Base-by-base conservation (phyloP, 2,888 invertebrate genomes). In the Philereme transversata region DNA sequence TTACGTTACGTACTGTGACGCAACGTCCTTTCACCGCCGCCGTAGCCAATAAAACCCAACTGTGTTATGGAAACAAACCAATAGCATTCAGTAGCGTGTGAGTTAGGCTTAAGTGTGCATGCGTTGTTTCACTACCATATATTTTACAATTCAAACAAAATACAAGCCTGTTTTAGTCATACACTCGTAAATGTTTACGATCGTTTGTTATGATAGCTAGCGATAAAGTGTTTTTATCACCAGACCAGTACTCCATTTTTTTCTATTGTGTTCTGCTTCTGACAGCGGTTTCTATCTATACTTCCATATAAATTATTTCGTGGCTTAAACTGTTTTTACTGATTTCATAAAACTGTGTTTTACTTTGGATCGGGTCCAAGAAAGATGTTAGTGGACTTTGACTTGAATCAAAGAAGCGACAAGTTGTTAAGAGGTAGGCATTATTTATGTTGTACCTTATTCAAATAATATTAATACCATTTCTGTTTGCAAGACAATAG, bases 21-120 rank as follows among this genome's bases (percentile, higher is more conserved):
- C 45, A 58, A 55, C 36, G 7, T 55, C 62, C 62, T 62, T 58
- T 62, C 62, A 62, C 62, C 51, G 57, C 57, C 57, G 57, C 50
- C 53, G 34, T 45, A 52, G 48, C n/a, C 48, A 34, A 50, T 22
- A 54, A 55, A 48, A 46, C 38, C 57, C 41, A 56, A 53, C 40
- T 55, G 49, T 55, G 51, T 48, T 33, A 35, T 33, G 54, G 38
- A 62, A 50, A 41, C 41, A 38, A 51, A 47, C 48, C 55, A 62
- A 58, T 62, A 35, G 54, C 49, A 51, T 40, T 44, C 55, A 62
- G 62, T 62, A 35, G 54, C 49, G 55, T 45, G 48, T 49, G 55
- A 51, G 48, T 22, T 58, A 51, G 45, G 44, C 62, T 35, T 51
- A 47, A 41, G 58, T 48, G 58, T 51, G 55, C 58, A 54, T 55